Base-by-base conservation (phyloP, 2,797 vertebrate species). In the Chiloscyllium punctatum region DNA sequence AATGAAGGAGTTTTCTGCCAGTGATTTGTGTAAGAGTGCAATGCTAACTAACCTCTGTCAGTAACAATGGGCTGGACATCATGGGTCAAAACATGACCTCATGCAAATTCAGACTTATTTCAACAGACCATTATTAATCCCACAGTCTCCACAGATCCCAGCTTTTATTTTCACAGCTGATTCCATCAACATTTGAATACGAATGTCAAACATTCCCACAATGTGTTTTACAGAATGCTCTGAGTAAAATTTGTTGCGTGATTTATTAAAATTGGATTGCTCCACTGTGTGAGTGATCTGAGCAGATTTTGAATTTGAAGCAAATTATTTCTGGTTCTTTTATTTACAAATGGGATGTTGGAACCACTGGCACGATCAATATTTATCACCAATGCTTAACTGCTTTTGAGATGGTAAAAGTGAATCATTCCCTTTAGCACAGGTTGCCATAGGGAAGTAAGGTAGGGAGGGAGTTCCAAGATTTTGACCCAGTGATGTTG, bases 81-180 rank as follows among this genome's bases (percentile, higher is more conserved):
- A 53, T 21, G 13, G 69, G 74, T 74, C 94, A 94, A 74, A 94
- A 48, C 68, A 48, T 74, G 4, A 53, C 27, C 74, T 48, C 69
- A 33, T 53, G 27, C 94, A 74, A 94, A 94, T 94, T 94, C 42
- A 74, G 48, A 23, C 69, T 53, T 33, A 66, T 74, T 94, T 33
- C 92, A 94, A 42, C 92, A 94, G 27, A 94, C 72, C 42, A 68
- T 74, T 30, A 94, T 74, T 94, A 94, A 51, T 74, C 69, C 42
- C 94, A 51, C 9, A 27, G 69, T 48, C 94, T 94, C 68, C 23
- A 11, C 25, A 74, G 42, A 94, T 74, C 72, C 33, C 6, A 53
- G 42, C 42, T 53, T 74, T 74, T 74, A 74, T 72, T 94, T 94
- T 94, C 68, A 72, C 92, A 74, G 92, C 92, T 94, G 92, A 94